Evolutionary conservation across 2,888 invertebrate species (phyloP).

Genomic region (Macropis europaea): DNA sequence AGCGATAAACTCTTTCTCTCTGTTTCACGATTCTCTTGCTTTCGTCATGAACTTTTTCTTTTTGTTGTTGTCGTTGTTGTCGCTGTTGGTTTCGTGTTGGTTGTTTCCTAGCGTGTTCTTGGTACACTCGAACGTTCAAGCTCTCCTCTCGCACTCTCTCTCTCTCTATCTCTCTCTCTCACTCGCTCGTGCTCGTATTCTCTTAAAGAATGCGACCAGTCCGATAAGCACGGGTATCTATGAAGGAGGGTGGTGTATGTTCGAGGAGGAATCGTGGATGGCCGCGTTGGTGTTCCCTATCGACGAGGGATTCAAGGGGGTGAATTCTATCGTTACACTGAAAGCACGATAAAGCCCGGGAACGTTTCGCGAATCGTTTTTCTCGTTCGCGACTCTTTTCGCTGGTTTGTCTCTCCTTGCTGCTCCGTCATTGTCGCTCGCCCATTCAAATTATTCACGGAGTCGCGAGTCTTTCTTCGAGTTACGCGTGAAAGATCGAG

Average conservation of each 20-base stretch:
- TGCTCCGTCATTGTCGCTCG: constrained; percentile 10
- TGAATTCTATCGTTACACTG: constrained; percentile 4
- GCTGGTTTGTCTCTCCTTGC: background rate
- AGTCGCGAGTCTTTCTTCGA: background rate
- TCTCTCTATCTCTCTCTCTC: constrained; percentile 4
- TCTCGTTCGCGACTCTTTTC: background rate
- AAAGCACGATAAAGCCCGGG: constrained; percentile 2
- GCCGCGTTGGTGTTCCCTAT: background rate
- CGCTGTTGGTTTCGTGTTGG: too few relatives aligned
- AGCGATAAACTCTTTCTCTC: constrained; percentile 27
- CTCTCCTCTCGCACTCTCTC: background rate
- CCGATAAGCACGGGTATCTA: background rate
- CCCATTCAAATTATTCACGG: constrained; percentile 12
- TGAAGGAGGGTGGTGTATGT: background rate
- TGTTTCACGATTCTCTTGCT: background rate
- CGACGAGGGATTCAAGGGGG: background rate
- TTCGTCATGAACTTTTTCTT: background rate
- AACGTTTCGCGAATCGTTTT: constrained; percentile 5
- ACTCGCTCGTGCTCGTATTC: constrained; percentile 32
- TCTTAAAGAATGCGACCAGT: constrained; percentile 2
- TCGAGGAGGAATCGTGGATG: background rate
- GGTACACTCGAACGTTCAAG: too few relatives aligned
- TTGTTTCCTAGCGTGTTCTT: too few relatives aligned
- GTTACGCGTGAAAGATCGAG: background rate
- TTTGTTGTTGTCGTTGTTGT: too few relatives aligned